Evolutionary conservation across 1,140 invertebrate genomes (phyloP), one percentile per base, ranked within the genome.

Genomic region (Diuraphis noxia): DNA sequence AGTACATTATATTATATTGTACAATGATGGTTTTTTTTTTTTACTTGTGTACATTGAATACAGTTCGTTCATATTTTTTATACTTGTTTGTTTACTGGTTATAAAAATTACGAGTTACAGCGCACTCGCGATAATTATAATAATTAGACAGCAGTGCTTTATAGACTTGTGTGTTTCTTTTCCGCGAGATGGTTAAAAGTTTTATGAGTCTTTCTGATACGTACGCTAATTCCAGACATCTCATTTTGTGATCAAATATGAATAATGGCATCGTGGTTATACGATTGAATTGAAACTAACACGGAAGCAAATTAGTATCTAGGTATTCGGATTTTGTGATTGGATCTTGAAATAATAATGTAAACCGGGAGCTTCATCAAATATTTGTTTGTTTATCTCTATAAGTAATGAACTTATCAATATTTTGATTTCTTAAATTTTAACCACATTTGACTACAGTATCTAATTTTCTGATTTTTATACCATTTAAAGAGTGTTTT

Each of bases 31-130:
- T 85, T 85, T 34, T 82, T 0, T 82, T 82, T 84, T 41, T 25
- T 13, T 34, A 13, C 13, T 21, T 30, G 30, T n/a, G 7, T 46
- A 46, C 82, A 46, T 46, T n/a, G 82, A 85, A 85, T 23, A 34
- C 4, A 85, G 84, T 85, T 85, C 41, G 19, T 85, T 34, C 82
- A 46, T 43, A 43, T 84, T 85, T 43, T 72, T 72, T n/a, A 72
- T 13, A n/a, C 34, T 46, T 43, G 25, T n/a, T 85, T 43, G 41
- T 43, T 85, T 86, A 34, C 21, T 49, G n/a, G 17, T 49, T 36
- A 43, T 86, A 36, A 2, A n/a, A 34, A 38, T 86, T 86, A 86
- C 21, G 34, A 49, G 41, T 34, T 86, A 41, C 4, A 86, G 6
- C 36, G 43, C 49, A 19, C 43, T 49, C 34, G 84, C 10, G 25